Evolutionary conservation across 2,113 vertebrate species (phyloP).

Genomic region (Pongo pygmaeus): DNA sequence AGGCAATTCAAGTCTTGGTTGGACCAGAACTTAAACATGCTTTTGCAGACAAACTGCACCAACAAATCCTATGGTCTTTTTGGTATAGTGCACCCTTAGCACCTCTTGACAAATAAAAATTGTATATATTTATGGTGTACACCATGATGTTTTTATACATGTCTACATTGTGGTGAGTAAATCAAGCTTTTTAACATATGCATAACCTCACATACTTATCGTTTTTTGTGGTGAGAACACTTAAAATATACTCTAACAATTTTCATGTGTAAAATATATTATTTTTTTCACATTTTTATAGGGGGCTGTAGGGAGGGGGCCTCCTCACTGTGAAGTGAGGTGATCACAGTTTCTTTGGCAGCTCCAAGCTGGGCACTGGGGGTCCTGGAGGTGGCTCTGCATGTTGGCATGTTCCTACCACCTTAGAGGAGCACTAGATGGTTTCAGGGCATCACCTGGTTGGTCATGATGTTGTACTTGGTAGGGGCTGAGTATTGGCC

Average conservation of each 20-base stretch:
- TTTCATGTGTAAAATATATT: not conserved
- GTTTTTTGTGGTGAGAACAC: not conserved
- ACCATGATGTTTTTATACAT: not conserved
- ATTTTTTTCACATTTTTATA: not conserved
- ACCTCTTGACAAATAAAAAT: not conserved
- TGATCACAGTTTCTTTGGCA: not conserved
- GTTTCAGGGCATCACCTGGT: not conserved
- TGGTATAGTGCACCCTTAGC: not conserved
- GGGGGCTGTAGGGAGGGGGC: not conserved
- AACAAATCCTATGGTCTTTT: no score
- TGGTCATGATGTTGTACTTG: not conserved
- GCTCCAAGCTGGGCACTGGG: not conserved
- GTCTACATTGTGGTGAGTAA: not conserved
- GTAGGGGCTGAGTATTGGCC: not conserved
- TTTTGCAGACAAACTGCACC: not conserved
- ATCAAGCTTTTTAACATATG: not conserved
- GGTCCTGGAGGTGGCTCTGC: not conserved
- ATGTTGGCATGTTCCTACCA: not conserved
- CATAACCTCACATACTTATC: not conserved
- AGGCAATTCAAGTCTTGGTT: not conserved
- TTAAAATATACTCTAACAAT: not conserved
- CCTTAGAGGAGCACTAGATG: not conserved
- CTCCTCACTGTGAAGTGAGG: not conserved
- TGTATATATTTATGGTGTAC: not conserved
- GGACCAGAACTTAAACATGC: not conserved